phyloP scores from a whole-genome alignment of 2,113 vertebrate genomes.

The Podilymbus podiceps region DNA sequence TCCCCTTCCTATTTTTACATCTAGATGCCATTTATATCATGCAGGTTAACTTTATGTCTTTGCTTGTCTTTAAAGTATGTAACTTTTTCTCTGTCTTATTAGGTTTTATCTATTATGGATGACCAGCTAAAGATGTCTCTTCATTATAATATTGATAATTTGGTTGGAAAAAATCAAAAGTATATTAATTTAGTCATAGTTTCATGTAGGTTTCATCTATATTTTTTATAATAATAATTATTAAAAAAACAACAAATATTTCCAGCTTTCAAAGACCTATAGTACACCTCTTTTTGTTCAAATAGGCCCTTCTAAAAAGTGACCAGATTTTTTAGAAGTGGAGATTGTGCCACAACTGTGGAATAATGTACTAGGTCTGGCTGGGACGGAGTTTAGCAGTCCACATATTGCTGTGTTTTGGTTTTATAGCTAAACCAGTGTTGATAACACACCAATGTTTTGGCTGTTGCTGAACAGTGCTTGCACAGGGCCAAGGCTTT shows the following conservation, averaged over 20 bases:
- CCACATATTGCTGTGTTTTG: background rate
- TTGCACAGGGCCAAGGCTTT: background rate
- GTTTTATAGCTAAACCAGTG: background rate
- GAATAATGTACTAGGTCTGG: background rate
- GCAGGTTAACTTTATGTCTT: background rate
- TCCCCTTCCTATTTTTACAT: background rate
- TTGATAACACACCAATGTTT: background rate
- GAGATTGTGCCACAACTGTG: background rate
- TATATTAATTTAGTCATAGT: background rate
- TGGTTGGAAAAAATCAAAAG: background rate
- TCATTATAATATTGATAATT: background rate
- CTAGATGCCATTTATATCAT: background rate
- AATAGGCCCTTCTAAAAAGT: background rate
- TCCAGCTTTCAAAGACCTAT: background rate
- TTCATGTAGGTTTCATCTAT: background rate
- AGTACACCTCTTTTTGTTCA: background rate
- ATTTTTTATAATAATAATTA: background rate
- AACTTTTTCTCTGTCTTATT: background rate
- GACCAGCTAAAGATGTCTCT: background rate
- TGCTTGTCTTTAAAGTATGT: background rate
- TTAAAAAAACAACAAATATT: background rate
- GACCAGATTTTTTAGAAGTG: background rate
- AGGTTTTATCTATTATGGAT: background rate
- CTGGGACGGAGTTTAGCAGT: background rate
- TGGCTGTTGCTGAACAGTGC: background rate